Conservation (phyloP, 2,888 invertebrate genomes). For the Sesamia inferens region DNA sequence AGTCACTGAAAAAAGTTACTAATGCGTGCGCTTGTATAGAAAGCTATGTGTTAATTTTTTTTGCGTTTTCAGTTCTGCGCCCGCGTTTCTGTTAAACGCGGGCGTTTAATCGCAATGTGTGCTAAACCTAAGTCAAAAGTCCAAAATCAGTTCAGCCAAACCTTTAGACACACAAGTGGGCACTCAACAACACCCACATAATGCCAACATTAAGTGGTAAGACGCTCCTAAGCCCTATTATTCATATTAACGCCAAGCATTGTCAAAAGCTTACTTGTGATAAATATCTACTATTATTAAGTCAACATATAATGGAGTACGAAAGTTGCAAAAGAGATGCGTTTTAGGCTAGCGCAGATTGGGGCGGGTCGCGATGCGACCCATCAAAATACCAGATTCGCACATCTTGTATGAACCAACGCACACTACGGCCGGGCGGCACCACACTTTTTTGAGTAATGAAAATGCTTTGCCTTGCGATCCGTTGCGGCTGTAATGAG, state of each 20-base stretch:
- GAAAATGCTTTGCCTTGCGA: not conserved
- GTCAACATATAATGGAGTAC: constrained; percentile 39
- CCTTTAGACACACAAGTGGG: not conserved
- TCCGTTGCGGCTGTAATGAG: not conserved
- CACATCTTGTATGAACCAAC: not conserved
- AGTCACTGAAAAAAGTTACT: no score
- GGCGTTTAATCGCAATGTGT: no score
- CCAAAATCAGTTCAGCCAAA: not conserved
- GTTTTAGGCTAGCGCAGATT: not conserved
- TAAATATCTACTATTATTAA: constrained; percentile 32
- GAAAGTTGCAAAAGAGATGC: constrained; percentile 53
- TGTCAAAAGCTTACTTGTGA: constrained; percentile 26
- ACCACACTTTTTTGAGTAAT: not conserved
- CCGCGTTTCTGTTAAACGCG: no score
- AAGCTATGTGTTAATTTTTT: no score
- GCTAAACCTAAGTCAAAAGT: no score
- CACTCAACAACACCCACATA: constrained; percentile 5
- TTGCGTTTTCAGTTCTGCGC: no score
- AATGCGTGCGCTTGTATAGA: no score
- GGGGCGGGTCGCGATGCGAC: not conserved
- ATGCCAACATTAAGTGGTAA: constrained; percentile 19
- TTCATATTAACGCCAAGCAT: constrained; percentile 36
- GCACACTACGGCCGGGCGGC: not conserved
- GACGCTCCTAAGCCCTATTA: constrained; percentile 31
- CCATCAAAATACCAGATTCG: not conserved